Evolutionary conservation across 2,888 invertebrate genomes (phyloP).

Genomic region (Amblyjoppa fuscipennis): DNA sequence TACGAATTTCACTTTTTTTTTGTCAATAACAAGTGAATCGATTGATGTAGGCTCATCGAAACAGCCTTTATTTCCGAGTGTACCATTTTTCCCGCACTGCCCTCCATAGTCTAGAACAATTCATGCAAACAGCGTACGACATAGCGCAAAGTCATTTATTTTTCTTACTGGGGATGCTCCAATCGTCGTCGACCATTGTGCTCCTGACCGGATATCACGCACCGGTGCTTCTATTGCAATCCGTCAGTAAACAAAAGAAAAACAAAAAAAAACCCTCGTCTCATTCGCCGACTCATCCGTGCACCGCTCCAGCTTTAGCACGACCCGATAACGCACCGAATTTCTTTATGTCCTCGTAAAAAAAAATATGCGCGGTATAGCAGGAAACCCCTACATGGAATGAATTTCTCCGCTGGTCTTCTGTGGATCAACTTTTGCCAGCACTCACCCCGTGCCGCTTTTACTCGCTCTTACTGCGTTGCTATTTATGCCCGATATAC

Average conservation of each 20-base stretch:
- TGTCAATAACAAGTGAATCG: too few species aligned
- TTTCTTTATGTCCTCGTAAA: constrained; percentile 49
- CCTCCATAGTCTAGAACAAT: not conserved
- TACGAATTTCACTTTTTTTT: too few species aligned
- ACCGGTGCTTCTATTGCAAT: constrained; percentile 57
- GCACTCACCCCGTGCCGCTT: not conserved
- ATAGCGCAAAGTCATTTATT: not conserved
- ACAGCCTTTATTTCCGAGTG: too few species aligned
- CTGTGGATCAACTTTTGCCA: not conserved
- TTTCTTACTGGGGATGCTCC: not conserved
- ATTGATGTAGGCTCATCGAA: too few species aligned
- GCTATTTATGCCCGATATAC: not conserved
- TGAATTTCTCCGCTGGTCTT: not conserved
- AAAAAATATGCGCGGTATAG: constrained; percentile 33
- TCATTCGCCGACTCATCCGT: constrained; percentile 34
- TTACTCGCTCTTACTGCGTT: not conserved
- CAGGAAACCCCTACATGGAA: not conserved
- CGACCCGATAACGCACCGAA: constrained; percentile 28
- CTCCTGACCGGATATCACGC: constrained; percentile 37
- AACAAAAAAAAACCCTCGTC: constrained; percentile 14
- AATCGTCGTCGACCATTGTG: constrained; percentile 1
- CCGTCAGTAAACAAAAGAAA: constrained; percentile 17
- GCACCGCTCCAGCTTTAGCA: constrained; percentile 4
- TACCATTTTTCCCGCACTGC: too few species aligned
- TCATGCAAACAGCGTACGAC: not conserved